Base-by-base conservation (phyloP, 2,888 invertebrate species). In the Harpalus rufipes region DNA sequence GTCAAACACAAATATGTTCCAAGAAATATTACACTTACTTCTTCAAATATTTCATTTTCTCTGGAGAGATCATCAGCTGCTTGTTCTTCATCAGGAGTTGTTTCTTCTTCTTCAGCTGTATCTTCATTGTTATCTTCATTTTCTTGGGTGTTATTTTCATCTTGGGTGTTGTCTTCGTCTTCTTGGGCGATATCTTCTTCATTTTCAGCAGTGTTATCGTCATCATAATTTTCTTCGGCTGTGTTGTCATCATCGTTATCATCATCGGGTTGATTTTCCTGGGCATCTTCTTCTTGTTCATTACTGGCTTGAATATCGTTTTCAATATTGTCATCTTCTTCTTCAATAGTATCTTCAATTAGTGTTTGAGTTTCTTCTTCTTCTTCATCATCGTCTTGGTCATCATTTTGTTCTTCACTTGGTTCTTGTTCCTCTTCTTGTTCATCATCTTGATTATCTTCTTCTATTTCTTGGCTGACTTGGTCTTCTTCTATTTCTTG, bases 141-240 rank as follows among this genome's bases (percentile, higher is more conserved):
- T 41, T 41, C 87, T 58, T 87, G 85, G 39, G 86, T 84, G 32
- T 86, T 86, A 41, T 89, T 6, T n/a, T 86, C 86, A 18, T 87
- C 44, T 58, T 87, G 85, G 44, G 86, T 84, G 32, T 86, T 86
- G 41, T 89, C 89, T 41, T 89, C 89, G 61, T 89, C 89, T 41
- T 41, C 87, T 58, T 87, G 85, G 44, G 86, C 84, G 32, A 86
- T 86, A 51, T 89, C 89, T 41, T 89, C 89, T 63, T 89, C 89
- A 79, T 87, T 88, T 39, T 87, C 86, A 59, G 87, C 86, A 65
- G 90, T 88, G 84, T 89, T 86, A 68, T 68, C 8, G 8, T 68
- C 68, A 68, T 68, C 68, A 39, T 68, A 32, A 32, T 63, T 12
- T n/a, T 16, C 59, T 6, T 10, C 59, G 10, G 2, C 59, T 2